These are phyloP conservation scores for Anas platyrhynchos DNA, from an alignment of 2,113 vertebrate species.

Conservation along the genomic window DNA sequence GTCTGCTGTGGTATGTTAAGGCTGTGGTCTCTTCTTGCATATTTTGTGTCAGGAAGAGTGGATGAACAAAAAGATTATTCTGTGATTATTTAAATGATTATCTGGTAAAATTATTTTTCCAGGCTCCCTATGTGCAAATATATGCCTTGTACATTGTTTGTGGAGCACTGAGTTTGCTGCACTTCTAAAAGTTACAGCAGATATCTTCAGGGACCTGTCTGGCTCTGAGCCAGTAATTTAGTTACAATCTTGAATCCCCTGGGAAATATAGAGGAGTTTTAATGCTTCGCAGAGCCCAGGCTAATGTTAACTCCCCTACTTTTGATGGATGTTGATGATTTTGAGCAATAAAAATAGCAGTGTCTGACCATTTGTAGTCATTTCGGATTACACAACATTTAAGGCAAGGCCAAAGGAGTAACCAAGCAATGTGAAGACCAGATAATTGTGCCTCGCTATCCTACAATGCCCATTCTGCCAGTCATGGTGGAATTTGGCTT, in stretches of 20 bases:
- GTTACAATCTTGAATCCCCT: neutral
- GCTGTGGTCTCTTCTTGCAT: neutral
- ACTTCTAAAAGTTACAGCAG: neutral
- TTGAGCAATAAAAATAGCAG: fast-evolving
- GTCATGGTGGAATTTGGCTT: neutral
- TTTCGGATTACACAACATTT: neutral
- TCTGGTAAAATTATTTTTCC: slow-evolving; percentile 25
- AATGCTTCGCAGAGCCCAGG: neutral
- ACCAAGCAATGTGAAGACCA: neutral
- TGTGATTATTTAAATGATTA: slow-evolving; percentile 1
- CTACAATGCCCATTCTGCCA: neutral
- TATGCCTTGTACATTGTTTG: neutral
- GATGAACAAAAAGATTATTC: slow-evolving; percentile 10
- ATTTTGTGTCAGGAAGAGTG: neutral
- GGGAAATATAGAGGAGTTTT: neutral
- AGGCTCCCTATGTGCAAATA: neutral
- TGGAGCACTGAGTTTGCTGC: neutral
- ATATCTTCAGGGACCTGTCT: neutral
- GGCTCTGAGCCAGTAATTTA: neutral
- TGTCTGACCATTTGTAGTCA: neutral
- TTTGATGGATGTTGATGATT: neutral
- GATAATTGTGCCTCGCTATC: neutral
- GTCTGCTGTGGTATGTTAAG: neutral
- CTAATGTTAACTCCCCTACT: neutral
- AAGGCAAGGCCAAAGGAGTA: neutral